Evolutionary conservation across 2,113 vertebrate species (phyloP), one percentile per base, ranked within the genome.

Genomic region (Mesoclemmys tuberculata): DNA sequence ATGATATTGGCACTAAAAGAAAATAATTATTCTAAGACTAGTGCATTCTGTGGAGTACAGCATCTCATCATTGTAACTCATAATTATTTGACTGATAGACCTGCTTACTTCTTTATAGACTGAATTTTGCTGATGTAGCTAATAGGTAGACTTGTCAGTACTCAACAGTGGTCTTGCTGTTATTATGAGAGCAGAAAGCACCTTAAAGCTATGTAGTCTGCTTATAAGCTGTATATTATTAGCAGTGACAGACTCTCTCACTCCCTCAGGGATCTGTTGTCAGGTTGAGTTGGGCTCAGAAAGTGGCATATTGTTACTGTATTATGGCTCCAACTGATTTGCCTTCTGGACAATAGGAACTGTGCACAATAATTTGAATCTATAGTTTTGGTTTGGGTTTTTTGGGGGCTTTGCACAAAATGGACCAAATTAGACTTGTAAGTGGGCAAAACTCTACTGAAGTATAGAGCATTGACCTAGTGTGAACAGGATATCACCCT

Each of bases 281-380:
- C 97, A 97, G 87, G 80, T 71, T 85, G 46, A 87, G 71, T 41
- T 80, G 81, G 84, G 71, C 85, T 95, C 80, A 93, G 83, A 94
- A 97, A 68, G 87, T 94, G 92, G 64, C 93, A 87, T 58, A 14
- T 51, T 85, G 75, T 85, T 94, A 31, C 48, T 2, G 2, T 41
- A 79, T 80, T 74, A 85, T 0, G 0, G 80, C 90, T 95, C 88
- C 92, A 94, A 84, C 82, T 94, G 92, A 95, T 94, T 90, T 96
- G 18, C 91, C 89, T 92, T 96, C 91, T 93, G 93, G 90, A 90
- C 85, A 77, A 31, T 24, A 88, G 35, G 38, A 71, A 78, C 49
- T 83, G 9, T 27, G 75, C 0, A 1, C 41, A 80, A 6, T 31
- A 87, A 46, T 89, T 64, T 24, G n/a, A 80, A 3, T 18, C 7